Evolutionary conservation across 2,113 vertebrate genomes (phyloP), one percentile per base, ranked within the genome.

Genomic region (Forbesichthys agassizii): DNA sequence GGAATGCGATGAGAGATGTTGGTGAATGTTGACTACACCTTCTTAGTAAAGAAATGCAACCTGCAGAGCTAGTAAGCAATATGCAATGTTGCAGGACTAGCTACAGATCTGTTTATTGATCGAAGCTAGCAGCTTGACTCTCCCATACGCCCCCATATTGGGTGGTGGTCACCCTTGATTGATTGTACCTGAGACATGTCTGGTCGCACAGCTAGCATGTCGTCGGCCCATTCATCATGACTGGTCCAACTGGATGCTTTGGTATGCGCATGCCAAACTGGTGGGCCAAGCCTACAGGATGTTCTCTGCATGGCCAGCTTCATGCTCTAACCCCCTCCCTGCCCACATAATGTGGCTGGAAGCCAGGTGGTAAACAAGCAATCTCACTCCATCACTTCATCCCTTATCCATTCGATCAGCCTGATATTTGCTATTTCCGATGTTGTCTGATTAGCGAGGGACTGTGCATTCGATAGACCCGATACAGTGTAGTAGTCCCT

Each of bases 141-240:
- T 60, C 53, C 66, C 59, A 51, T 12, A 46, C 33, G 11, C 36
- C 4, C 14, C 42, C 58, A 10, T n/a, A 60, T 56, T 18, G 52
- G 12, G 12, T 60, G 42, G 18, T 71, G 42, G 18, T 71, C 66
- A 53, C 68, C 58, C 61, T 62, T 58, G 67, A 78, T 74, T 71
- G 61, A 74, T 65, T 78, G 63, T 71, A 57, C 64, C 66, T 69
- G 53, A 78, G 62, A 56, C 9, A 0, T 48, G 18, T 27, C 48
- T 9, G 9, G 11, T 33, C 58, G 4, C 36, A 42, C 7, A 8
- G 3, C 4, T 42, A 42, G 36, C 36, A 42, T 42, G 36, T 42
- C 4, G 1, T 42, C 5, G 1, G 36, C 36, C 36, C 36, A 5
- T 42, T 42, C 36, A 33, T 42, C 55, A 71, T 14, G 47, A 57